phyloP scores from a whole-genome alignment of 2,797 vertebrate genomes.

The Sarcophilus harrisii region DNA sequence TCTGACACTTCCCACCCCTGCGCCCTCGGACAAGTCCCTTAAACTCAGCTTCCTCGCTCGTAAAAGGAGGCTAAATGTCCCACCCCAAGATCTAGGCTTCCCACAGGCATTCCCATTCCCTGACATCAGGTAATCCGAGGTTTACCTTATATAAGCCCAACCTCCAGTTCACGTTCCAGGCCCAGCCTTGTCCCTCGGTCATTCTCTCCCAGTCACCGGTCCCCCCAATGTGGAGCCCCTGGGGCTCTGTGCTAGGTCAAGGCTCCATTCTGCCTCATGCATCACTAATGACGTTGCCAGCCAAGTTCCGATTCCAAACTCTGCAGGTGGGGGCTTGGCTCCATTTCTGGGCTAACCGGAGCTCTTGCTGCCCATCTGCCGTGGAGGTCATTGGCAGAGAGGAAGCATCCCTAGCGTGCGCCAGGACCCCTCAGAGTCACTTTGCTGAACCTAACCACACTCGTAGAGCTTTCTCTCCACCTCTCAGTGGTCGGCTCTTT shows the following conservation, averaged over 20 bases:
- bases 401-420: neutral
- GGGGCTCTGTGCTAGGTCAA: conserved; percentile 27
- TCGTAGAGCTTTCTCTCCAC: conserved; percentile 62
- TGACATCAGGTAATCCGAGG: no score
- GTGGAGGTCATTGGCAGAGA: conserved; percentile 26
- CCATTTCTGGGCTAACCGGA: conserved; percentile 10
- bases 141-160: neutral
- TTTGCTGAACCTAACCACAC: conserved; percentile 59
- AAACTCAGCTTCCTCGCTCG: neutral
- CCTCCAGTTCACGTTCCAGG: neutral
- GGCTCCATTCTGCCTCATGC: conserved; percentile 68
- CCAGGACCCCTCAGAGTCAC: conserved; percentile 56
- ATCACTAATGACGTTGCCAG: conserved; percentile 50
- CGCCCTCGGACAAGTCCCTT: neutral
- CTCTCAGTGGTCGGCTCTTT: conserved; percentile 65
- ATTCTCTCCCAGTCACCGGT: neutral
- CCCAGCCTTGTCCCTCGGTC: neutral
- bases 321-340: conserved; percentile 20
- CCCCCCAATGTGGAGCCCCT: neutral
- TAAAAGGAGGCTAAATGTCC: neutral
- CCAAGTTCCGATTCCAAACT: conserved; percentile 54
- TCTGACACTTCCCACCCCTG: neutral
- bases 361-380: conserved; percentile 11
- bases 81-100: neutral
- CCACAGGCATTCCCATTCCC: neutral